A percentile compares a stretch with the other conserved stretches of the same genome.
Evolutionary conservation across 2,113 vertebrate genomes (phyloP).

Genomic region (Ceyx cyanopectus): DNA sequence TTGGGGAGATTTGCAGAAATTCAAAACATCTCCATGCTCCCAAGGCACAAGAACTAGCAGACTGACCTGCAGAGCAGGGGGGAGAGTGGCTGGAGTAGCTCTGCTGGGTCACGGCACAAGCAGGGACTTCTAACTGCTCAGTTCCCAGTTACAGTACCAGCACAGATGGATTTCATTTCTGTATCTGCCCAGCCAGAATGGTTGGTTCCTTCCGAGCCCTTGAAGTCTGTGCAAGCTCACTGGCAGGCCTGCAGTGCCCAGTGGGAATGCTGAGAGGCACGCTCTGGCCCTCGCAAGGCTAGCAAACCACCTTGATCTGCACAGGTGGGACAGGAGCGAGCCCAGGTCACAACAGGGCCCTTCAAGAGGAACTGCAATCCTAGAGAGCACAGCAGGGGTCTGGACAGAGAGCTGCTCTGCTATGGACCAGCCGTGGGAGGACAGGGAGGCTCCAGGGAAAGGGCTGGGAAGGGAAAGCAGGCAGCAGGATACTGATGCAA

Average conservation of each 20-base stretch:
- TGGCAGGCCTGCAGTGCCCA: not conserved
- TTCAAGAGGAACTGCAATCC: fast-evolving
- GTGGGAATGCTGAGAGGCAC: not conserved
- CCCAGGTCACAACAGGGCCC: not conserved
- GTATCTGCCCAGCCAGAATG: not conserved
- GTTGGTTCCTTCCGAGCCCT: not conserved
- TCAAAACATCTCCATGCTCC: not conserved
- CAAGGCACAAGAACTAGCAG: not conserved
- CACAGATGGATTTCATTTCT: not conserved
- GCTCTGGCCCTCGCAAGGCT: not conserved
- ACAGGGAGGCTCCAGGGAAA: not conserved
- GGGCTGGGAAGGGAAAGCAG: not conserved
- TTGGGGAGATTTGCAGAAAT: not conserved
- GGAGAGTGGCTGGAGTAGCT: not conserved
- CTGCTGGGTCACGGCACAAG: not conserved
- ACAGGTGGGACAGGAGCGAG: fast-evolving
- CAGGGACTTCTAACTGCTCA: not conserved
- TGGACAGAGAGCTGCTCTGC: not conserved
- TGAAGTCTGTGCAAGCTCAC: not conserved
- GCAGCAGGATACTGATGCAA: not conserved
- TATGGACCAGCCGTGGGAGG: not conserved
- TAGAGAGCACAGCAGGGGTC: not conserved
- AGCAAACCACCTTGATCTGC: not conserved
- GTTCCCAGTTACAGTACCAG: not conserved
- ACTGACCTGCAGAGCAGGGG: not conserved